Conservation (phyloP, 2,888 invertebrate genomes). For the Troides helena region DNA sequence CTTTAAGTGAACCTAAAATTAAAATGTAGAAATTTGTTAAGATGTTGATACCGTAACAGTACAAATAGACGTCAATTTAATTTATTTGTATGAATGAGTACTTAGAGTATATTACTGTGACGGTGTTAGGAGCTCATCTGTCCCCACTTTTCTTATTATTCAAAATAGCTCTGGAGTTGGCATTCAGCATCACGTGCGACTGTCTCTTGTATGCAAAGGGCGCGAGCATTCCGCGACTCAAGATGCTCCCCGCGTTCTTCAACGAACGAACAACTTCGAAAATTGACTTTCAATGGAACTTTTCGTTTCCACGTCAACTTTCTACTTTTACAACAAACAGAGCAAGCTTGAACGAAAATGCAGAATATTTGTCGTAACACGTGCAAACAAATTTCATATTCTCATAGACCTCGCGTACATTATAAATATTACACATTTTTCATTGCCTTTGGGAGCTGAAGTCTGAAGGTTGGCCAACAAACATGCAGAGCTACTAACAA, state of each 20-base stretch:
- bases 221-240: conserved; percentile 41
- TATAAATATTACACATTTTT: conserved; percentile 26
- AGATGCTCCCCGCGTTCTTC: conserved; percentile 51
- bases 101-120: not conserved
- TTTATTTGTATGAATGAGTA: not conserved
- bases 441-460: conserved; percentile 19
- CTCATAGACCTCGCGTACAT: conserved; percentile 28
- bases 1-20: too few relatives aligned
- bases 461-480: conserved; percentile 7
- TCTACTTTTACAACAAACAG: conserved; percentile 56
- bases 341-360: conserved; percentile 25
- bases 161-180: conserved; percentile 32
- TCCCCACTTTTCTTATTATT: conserved; percentile 24
- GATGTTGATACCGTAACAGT: too few relatives aligned
- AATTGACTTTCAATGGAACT: conserved; percentile 73
- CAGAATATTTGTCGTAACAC: conserved; percentile 26
- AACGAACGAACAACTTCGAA: conserved; percentile 60
- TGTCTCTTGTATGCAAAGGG: conserved; percentile 56
- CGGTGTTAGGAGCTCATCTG: conserved; percentile 11
- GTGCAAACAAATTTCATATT: conserved; percentile 28
- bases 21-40: too few relatives aligned
- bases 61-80: too few relatives aligned
- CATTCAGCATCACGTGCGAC: conserved; percentile 45
- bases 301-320: conserved; percentile 57
- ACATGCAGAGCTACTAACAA: conserved; percentile 13